Evolutionary conservation across 1,140 invertebrate genomes (phyloP), one percentile per base, ranked within the genome.

Genomic region (Euglossa dilemma): DNA sequence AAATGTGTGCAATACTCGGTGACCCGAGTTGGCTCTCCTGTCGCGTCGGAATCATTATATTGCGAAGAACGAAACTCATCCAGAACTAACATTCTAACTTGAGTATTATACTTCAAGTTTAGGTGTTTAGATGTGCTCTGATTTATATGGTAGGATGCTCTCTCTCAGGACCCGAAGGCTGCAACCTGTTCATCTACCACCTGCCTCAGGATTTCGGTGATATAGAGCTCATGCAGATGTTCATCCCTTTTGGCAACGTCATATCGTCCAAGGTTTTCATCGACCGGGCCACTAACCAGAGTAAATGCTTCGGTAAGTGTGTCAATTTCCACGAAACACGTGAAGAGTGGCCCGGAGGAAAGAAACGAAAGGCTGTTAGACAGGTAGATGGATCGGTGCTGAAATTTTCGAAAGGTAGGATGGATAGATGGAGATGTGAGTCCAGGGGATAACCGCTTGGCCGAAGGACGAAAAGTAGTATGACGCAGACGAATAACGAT

Each of bases 201-300:
- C 97, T 99, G 95, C 99, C 99, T 77, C 99, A 99, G 95, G 99
- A 99, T 95, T 99, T 99, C 94, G 99, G 99, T 43, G 99, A 99
- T 94, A 96, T 97, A 73, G 99, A 99, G 94, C 96, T 99, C 91
- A 99, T 99, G 96, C 98, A 99, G 96, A 99, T 99, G 98, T 99
- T 99, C 95, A 96, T 99, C 90, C 98, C 99, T 67, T 99, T 99
- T 94, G 99, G 99, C 88, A 99, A 99, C 94, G 98, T 99, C 91
- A 99, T 99, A 95, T 99, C 98, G 94, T 99, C 99, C 92, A 99
- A 99, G 96, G 99, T 99, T 83, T 99, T 99, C 95, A 99, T 99
- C 92, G 99, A 99, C 95, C 97, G 99, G 90, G 99, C 99, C 92
- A 99, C 99, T 89, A 99, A 99, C 95, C 99, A 99, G 95, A 99